A percentile compares a stretch with the other conserved stretches of the same genome.
Evolutionary conservation across 2,888 invertebrate species (phyloP).

Genomic region (Amphipoea lucens): DNA sequence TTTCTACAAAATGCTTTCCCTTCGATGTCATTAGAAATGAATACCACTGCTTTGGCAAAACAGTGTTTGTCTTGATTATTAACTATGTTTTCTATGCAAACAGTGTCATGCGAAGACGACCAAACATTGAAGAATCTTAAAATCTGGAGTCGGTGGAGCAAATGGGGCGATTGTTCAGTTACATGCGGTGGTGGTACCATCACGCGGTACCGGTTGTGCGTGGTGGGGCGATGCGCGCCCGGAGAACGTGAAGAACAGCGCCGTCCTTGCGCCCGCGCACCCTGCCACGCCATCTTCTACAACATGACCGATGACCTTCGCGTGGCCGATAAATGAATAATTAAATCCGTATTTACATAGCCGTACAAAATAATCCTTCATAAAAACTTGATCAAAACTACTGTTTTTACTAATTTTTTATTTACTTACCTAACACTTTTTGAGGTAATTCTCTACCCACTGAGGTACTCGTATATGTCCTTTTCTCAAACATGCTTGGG

Average conservation of each 20-base stretch:
- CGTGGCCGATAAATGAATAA: constrained; percentile 53
- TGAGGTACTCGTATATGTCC: not conserved
- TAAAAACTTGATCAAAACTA: not conserved
- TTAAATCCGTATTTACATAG: constrained; percentile 21
- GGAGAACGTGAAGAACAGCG: constrained; percentile 84
- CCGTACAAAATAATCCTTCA: not conserved
- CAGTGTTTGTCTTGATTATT: not conserved
- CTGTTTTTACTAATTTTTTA: not conserved
- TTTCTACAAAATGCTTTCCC: no score
- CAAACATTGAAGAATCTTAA: constrained; percentile 76
- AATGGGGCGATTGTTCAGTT: constrained; percentile 84
- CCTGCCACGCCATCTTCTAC: constrained; percentile 67
- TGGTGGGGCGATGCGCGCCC: constrained; percentile 82
- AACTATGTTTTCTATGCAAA: constrained; percentile 28
- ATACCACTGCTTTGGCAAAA: not conserved
- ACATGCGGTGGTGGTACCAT: constrained; percentile 81
- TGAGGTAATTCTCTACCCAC: not conserved
- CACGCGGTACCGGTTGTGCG: constrained; percentile 77
- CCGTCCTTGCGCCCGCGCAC: constrained; percentile 76
- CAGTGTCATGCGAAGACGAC: constrained; percentile 69
- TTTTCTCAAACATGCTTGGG: no score
- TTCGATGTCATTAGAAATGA: no score
- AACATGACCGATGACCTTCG: constrained; percentile 62
- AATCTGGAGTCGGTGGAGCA: constrained; percentile 86
- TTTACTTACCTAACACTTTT: not conserved